A percentile compares a stretch with the other conserved stretches of the same genome.
Conservation (phyloP, 2,888 invertebrate species). For the Acleris emargana region DNA sequence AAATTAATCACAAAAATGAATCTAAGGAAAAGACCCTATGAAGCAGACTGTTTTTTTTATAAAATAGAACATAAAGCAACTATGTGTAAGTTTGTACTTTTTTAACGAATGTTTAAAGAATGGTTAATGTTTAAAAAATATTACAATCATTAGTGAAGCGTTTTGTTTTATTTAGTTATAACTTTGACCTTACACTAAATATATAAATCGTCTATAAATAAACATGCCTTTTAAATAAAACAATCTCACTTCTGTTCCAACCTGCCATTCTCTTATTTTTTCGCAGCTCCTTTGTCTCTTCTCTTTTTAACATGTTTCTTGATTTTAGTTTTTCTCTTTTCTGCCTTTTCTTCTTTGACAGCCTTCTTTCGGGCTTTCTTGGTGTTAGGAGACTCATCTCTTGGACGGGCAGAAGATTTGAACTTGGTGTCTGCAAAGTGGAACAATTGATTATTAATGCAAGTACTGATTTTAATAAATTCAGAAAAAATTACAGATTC, state of each 20-base stretch:
- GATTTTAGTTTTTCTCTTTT: slow-evolving; percentile 93
- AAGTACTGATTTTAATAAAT: background rate
- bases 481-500: too few species aligned
- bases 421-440: slow-evolving; percentile 79
- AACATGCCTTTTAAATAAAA: background rate
- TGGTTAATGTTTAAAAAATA: slow-evolving; percentile 5
- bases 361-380: slow-evolving; percentile 94
- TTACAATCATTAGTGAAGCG: slow-evolving; percentile 8
- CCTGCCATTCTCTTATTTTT: slow-evolving; percentile 54
- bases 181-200: slow-evolving; percentile 1
- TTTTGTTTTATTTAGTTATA: slow-evolving; percentile 29
- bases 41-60: slow-evolving; percentile 18
- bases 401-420: slow-evolving; percentile 86
- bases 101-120: slow-evolving; percentile 4
- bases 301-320: slow-evolving; percentile 97
- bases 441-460: background rate
- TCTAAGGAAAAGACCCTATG: slow-evolving; percentile 11
- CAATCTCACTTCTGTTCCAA: slow-evolving; percentile 5
- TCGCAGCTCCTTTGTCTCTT: slow-evolving; percentile 86
- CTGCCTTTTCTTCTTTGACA: slow-evolving; percentile 94
- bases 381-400: slow-evolving; percentile 91
- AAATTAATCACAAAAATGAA: slow-evolving; percentile 14
- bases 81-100: slow-evolving; percentile 18
- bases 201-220: background rate
- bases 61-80: background rate